Conservation (phyloP, 2,888 invertebrate species). For the Taphrorychus bicolor region DNA sequence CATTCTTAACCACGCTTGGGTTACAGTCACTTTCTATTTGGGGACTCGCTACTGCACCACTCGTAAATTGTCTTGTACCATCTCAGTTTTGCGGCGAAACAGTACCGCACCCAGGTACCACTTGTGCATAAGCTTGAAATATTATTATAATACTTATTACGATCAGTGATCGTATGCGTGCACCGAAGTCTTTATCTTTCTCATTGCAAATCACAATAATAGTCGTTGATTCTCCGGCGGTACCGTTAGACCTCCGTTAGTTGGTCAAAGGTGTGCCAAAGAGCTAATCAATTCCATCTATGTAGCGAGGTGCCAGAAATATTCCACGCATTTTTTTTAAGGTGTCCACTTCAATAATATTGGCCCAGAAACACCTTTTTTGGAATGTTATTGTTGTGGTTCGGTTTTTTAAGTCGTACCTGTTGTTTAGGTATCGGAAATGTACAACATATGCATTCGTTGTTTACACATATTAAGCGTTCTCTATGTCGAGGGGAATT, state of each 20-base stretch:
- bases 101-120: no score
- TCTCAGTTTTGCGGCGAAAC: background rate
- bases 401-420: background rate
- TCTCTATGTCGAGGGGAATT: no score
- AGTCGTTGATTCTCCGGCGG: background rate
- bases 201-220: background rate
- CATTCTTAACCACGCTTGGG: slow-evolving; percentile 6
- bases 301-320: slow-evolving; percentile 13
- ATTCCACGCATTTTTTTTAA: slow-evolving; percentile 20
- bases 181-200: background rate
- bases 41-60: background rate
- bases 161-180: background rate
- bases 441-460: no score
- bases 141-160: no score
- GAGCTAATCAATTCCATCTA: slow-evolving; percentile 41
- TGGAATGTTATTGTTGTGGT: background rate
- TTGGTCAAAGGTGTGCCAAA: slow-evolving; percentile 44
- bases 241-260: slow-evolving; percentile 39
- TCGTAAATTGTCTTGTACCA: no score
- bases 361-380: slow-evolving; percentile 20
- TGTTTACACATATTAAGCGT: no score
- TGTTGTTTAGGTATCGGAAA: no score
- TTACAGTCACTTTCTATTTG: slow-evolving; percentile 24
- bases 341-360: background rate
- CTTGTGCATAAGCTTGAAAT: no score